Evolutionary conservation across 2,113 vertebrate genomes (phyloP), one percentile per base, ranked within the genome.

Genomic region (Clupea harengus): DNA sequence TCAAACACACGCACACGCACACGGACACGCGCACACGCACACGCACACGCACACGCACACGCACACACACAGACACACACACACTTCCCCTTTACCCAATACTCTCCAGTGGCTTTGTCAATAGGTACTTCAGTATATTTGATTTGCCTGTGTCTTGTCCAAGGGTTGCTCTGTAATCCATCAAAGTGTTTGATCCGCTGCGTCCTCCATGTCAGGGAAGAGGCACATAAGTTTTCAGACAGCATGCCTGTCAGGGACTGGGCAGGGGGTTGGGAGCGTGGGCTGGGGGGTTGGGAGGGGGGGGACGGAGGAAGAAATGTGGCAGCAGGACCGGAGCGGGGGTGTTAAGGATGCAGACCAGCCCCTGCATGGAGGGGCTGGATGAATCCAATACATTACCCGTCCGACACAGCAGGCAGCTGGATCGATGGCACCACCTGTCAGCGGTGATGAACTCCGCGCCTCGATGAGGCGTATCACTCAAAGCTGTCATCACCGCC

Each of bases 321-420:
- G 64, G 22, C 64, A 28, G 64, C 17, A 18, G n/a, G 25, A 25
- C n/a, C 7, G 22, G n/a, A 28, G n/a, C 2, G 54, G 20, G 64
- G 64, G 1, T 11, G 57, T 64, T n/a, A 18, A 15, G 52, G 52
- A 15, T 2, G 52, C 18, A 60, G 20, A 60, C 54, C 18, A 6
- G 20, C 54, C 54, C 54, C 54, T 4, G 54, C 22, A 60, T 78
- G 25, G 72, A 39, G 5, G 10, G 89, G 85, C 85, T 83, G 91
- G 89, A 93, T 91, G 94, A 93, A 94, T 93, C 90, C 90, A 93
- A 94, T 93, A 92, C 89, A 91, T 94, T 93, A 92, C 13, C 72
- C 15, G 13, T 39, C 72, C 28, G 89, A 86, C 90, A 92, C 88
- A 60, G 91, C 91, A 89, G 87, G 91, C 91, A 91, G 92, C 90